These are phyloP conservation scores for Lasioglossum zephyrum DNA, from an alignment of 2,888 invertebrate genomes.

Conservation along the genomic window DNA sequence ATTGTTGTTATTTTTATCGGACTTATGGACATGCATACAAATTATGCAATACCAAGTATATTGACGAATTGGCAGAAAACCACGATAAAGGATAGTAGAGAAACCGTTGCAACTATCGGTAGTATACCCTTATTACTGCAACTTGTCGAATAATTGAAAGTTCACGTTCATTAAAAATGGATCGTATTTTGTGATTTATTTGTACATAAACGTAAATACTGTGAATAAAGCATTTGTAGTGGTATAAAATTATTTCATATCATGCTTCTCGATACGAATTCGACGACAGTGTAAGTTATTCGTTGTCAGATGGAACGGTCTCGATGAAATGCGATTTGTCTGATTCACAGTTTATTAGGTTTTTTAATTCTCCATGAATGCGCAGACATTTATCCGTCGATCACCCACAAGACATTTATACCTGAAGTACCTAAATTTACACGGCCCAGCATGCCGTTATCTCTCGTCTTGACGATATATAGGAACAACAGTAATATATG, in stretches of 20 bases:
- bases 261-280: not conserved
- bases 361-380: not conserved
- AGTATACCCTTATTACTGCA: slow-evolving; percentile 24
- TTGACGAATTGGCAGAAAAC: slow-evolving; percentile 2
- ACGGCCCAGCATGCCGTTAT: slow-evolving; percentile 91
- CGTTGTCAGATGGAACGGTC: not conserved
- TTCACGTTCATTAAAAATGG: slow-evolving; percentile 55
- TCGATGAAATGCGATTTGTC: not conserved
- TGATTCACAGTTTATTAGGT: not conserved
- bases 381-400: slow-evolving; percentile 83
- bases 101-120: not conserved
- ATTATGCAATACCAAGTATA: not conserved
- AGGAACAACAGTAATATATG: slow-evolving; percentile 94
- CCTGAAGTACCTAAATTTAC: slow-evolving; percentile 92
- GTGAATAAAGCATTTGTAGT: slow-evolving; percentile 80
- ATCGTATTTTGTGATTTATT: slow-evolving; percentile 77
- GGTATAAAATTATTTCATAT: slow-evolving; percentile 48
- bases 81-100: not conserved
- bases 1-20: not conserved
- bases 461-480: slow-evolving; percentile 89
- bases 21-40: not conserved
- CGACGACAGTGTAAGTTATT: not conserved
- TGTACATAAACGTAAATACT: slow-evolving; percentile 80
- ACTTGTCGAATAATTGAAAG: slow-evolving; percentile 56
- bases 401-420: slow-evolving; percentile 93